Conservation (phyloP, 37 sponge, comb jelly and placozoan species). For the Lycopodina hypogea region DNA sequence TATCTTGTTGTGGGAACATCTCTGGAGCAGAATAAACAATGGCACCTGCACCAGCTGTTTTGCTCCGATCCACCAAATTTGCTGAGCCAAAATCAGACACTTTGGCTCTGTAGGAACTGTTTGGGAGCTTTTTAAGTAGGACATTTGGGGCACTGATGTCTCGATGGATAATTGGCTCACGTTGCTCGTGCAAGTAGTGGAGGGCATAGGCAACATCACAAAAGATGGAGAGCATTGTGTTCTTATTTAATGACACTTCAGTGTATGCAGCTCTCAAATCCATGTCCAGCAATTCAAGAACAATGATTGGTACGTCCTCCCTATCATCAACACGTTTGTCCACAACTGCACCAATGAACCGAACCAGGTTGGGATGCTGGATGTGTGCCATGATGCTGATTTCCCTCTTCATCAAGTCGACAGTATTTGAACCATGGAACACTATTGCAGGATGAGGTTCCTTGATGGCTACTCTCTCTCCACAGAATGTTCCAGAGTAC, state of each 20-base stretch:
- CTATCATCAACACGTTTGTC: slow-evolving; percentile 8
- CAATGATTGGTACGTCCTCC: slow-evolving; percentile 37
- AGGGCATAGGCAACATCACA: slow-evolving; percentile 72
- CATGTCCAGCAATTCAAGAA: slow-evolving; percentile 72
- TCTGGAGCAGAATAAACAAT: slow-evolving; percentile 77
- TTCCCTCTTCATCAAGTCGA: slow-evolving; percentile 44
- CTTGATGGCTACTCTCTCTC: slow-evolving; percentile 39
- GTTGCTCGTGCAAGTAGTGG: slow-evolving; percentile 69
- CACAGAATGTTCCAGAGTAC: slow-evolving; percentile 5
- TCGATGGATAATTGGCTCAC: slow-evolving; percentile 75
- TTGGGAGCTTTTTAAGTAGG: slow-evolving; percentile 31
- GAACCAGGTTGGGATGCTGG: slow-evolving; percentile 73
- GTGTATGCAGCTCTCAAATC: slow-evolving; percentile 47
- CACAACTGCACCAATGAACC: slow-evolving; percentile 66
- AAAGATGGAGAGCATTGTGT: slow-evolving; percentile 10
- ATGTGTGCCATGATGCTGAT: slow-evolving; percentile 52
- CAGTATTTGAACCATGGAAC: neutral
- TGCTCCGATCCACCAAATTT: slow-evolving; percentile 42
- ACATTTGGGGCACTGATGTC: slow-evolving; percentile 86
- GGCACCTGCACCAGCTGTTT: slow-evolving; percentile 61
- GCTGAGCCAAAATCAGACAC: slow-evolving; percentile 83
- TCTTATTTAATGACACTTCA: neutral
- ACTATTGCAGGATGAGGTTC: neutral
- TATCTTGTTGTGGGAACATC: slow-evolving; percentile 29
- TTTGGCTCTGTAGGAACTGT: slow-evolving; percentile 52